Evolutionary conservation across 2,113 vertebrate genomes (phyloP).

Genomic region (Himantopus leucocephalus): DNA sequence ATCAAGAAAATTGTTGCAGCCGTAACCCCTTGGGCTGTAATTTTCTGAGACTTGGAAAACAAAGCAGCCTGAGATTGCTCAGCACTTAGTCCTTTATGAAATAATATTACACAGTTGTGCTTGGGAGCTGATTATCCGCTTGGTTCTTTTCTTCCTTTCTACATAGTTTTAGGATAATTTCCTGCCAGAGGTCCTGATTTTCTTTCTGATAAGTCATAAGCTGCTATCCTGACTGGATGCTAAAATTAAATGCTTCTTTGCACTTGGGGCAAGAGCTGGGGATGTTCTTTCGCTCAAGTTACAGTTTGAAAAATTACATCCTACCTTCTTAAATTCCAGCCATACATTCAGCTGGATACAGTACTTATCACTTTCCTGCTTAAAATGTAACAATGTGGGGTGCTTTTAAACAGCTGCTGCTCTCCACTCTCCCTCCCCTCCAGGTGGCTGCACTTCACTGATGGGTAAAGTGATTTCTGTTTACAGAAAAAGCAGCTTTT

Average conservation of each 20-base stretch:
- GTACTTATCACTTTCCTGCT: neutral
- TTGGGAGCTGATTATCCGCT: conserved; percentile 17
- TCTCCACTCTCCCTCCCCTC: neutral
- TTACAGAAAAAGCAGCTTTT: conserved; percentile 63
- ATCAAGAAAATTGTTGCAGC: neutral
- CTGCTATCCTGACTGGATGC: neutral
- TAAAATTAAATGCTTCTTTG: conserved; percentile 39
- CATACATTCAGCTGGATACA: neutral
- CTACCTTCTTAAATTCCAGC: conserved; percentile 15
- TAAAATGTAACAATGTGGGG: neutral
- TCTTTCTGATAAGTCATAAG: conserved; percentile 17
- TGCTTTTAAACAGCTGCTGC: conserved; percentile 35
- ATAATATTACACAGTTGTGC: neutral
- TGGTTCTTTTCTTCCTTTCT: conserved; percentile 9
- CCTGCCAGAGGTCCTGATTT: conserved; percentile 20
- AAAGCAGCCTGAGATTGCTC: neutral
- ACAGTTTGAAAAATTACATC: conserved; percentile 42
- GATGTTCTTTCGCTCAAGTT: conserved; percentile 7
- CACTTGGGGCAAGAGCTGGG: neutral
- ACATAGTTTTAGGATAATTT: neutral
- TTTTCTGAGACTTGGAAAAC: neutral
- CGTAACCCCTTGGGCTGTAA: neutral
- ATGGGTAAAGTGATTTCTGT: conserved; percentile 61
- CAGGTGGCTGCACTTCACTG: conserved; percentile 46
- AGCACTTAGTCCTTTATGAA: neutral